Conservation (phyloP, 2,113 vertebrate genomes). For the Leptosomus discolor region DNA sequence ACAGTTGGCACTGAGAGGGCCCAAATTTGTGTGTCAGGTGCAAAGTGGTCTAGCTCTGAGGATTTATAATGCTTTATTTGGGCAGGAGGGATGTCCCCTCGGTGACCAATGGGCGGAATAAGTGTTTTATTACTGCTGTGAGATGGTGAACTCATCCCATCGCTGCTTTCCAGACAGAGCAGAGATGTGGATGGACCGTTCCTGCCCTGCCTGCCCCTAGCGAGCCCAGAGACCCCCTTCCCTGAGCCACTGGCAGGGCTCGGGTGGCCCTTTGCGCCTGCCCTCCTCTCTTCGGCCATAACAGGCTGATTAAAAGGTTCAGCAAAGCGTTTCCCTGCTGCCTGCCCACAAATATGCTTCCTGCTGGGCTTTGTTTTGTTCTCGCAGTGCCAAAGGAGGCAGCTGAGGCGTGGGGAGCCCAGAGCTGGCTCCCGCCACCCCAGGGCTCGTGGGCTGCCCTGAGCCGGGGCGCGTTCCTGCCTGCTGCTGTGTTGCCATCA, state of each 20-base stretch:
- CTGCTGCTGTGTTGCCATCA: neutral
- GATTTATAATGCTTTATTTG: neutral
- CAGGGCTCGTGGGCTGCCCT: neutral
- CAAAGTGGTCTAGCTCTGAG: neutral
- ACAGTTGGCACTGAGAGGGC: too few relatives aligned
- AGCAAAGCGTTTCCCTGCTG: neutral
- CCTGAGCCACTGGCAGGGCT: neutral
- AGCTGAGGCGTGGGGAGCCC: neutral
- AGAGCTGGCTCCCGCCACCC: neutral
- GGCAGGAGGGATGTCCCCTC: neutral
- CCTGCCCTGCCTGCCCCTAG: neutral
- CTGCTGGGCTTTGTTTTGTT: neutral
- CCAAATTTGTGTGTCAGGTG: neutral
- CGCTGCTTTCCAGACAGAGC: rapidly evolving
- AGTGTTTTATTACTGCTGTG: neutral
- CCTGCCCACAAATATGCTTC: neutral
- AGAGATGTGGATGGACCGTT: neutral
- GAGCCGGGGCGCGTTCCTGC: rapidly evolving
- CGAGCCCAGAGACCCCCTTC: neutral
- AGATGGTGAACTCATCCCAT: neutral
- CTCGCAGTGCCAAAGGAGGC: neutral
- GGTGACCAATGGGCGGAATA: rapidly evolving
- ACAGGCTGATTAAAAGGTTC: neutral
- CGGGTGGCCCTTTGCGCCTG: neutral
- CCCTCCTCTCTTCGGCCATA: neutral